Base-by-base conservation (phyloP, 2,888 invertebrate genomes). In the Cephus spinipes region DNA sequence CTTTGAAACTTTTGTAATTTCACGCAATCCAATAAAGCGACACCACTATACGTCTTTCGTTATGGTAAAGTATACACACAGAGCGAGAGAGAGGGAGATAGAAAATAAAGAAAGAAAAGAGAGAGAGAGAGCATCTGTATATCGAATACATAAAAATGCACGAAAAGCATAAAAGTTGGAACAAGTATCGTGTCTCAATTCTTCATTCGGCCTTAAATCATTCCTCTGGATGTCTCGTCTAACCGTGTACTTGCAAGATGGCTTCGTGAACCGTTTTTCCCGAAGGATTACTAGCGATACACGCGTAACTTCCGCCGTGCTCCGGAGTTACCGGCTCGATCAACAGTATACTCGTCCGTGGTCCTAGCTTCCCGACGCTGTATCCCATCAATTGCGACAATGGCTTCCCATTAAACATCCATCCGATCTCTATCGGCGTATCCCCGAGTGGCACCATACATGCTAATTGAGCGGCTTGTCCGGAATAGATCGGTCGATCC, bases 401-500 rank as follows among this genome's bases (percentile, higher is more conserved):
- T 85, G 92, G 83, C 80, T 91, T 89, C 76, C 92, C 92, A 80
- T 93, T 91, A 87, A 93, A 93, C 83, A 85, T 92, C 94, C 94
- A 94, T 81, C 87, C 88, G 84, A 94, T 93, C 86, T 93, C 91
- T 83, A 94, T 88, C 79, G 93, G 94, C 76, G 91, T 87, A 89
- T 94, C 94, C 79, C 95, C 95, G 85, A 93, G 92, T 69, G 93
- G 93, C 80, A 94, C 93, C 93, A 94, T 93, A 92, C 95, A 93
- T 90, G 94, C 94, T 85, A 95, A 94, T 92, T 96, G 96, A 86
- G 95, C 96, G 82, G 96, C 95, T 92, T 96, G 96, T 84, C 96
- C 96, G 89, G 95, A 95, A 92, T 94, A 95, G 86, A 96, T 94
- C 87, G 96, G 95, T 84, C 94, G 94, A 91, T 94, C 93, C 83